These are phyloP conservation scores for Drosophila parabipectinata DNA, from an alignment of 1,140 invertebrate genomes.

Conservation along the genomic window DNA sequence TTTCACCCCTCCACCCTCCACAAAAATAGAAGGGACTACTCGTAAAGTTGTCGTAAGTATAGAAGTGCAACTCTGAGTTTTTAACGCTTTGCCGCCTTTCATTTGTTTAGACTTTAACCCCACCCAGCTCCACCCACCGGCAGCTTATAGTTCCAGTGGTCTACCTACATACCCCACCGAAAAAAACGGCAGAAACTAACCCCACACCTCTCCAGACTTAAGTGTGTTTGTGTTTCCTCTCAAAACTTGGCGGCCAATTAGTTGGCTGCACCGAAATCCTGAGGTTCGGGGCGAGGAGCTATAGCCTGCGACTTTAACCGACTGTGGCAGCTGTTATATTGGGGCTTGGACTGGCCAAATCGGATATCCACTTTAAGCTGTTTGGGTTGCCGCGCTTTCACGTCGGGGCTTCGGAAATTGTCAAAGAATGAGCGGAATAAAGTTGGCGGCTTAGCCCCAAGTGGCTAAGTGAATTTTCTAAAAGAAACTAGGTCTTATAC, in stretches of 20 bases:
- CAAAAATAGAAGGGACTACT: background rate
- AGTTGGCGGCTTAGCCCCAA: slow-evolving; percentile 4
- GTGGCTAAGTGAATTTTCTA: slow-evolving; percentile 15
- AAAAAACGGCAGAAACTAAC: slow-evolving; percentile 7
- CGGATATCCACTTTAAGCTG: slow-evolving; percentile 54
- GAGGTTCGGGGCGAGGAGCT: slow-evolving; percentile 5
- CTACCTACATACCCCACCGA: background rate
- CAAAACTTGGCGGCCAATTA: slow-evolving; percentile 57
- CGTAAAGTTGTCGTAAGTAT: slow-evolving; percentile 43
- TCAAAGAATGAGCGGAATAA: slow-evolving; percentile 20
- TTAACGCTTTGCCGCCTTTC: slow-evolving; percentile 74
- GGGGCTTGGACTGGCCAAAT: slow-evolving; percentile 37
- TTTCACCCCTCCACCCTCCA: slow-evolving; percentile 7
- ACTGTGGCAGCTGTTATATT: slow-evolving; percentile 36
- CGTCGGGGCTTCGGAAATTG: slow-evolving; percentile 18
- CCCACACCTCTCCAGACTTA: slow-evolving; percentile 29
- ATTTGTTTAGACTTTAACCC: slow-evolving; percentile 63
- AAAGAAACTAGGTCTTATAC: background rate
- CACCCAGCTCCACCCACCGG: slow-evolving; percentile 14
- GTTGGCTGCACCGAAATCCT: slow-evolving; percentile 23
- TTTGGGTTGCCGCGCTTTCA: slow-evolving; percentile 22
- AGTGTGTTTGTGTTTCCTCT: slow-evolving; percentile 44
- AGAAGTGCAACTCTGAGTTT: slow-evolving; percentile 61
- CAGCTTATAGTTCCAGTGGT: slow-evolving; percentile 51
- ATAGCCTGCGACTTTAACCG: slow-evolving; percentile 25